Conservation (phyloP, 2,797 vertebrate genomes). For the Threskiornis aethiopicus region DNA sequence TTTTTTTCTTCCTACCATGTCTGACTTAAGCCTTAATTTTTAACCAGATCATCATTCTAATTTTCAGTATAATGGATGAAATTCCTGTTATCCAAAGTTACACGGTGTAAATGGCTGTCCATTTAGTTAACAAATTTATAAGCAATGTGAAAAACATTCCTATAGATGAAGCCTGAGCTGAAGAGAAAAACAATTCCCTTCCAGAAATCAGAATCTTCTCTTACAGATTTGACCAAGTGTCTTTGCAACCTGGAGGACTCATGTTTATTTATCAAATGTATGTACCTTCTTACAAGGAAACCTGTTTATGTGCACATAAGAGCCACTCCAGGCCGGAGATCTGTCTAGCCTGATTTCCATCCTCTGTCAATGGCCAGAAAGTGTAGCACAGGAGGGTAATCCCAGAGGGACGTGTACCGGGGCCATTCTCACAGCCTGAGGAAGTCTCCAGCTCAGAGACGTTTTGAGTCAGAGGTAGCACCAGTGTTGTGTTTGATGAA, state of each 20-base stretch:
- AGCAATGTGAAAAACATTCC: not conserved
- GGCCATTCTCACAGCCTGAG: not conserved
- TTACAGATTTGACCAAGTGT: not conserved
- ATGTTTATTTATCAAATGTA: not conserved
- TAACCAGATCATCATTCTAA: not conserved
- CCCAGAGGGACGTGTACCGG: rapidly evolving
- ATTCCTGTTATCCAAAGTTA: not conserved
- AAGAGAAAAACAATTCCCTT: not conserved
- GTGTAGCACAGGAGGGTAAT: rapidly evolving
- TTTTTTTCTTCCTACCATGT: not conserved
- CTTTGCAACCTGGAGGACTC: not conserved
- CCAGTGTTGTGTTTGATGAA: not conserved
- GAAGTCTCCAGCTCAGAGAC: not conserved
- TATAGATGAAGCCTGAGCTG: not conserved
- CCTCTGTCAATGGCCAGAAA: not conserved
- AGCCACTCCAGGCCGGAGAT: not conserved
- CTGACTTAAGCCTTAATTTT: not conserved
- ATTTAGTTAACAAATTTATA: not conserved
- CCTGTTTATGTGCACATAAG: not conserved
- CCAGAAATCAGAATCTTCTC: not conserved
- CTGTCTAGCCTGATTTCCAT: not conserved
- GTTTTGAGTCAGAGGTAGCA: not conserved
- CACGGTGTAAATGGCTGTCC: not conserved
- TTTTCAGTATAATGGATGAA: not conserved
- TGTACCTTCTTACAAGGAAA: not conserved